These are phyloP conservation scores for Megaceryle torquata DNA, from an alignment of 2,113 vertebrate genomes.

Conservation along the genomic window DNA sequence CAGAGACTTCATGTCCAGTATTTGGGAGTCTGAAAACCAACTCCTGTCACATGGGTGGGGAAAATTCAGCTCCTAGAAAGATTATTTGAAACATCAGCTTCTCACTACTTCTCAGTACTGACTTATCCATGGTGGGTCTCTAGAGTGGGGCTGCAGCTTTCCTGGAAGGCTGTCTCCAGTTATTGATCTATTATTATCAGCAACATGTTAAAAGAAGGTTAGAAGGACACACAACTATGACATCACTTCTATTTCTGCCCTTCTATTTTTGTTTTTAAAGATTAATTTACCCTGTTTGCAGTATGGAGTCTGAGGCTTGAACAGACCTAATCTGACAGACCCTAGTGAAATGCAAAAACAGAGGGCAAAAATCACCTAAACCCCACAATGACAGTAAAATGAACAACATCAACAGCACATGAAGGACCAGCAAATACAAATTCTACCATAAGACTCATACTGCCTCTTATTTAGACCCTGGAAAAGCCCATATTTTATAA, in stretches of 20 bases:
- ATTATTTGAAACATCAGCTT: neutral
- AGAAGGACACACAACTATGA: neutral
- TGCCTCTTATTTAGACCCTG: neutral
- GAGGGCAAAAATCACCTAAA: neutral
- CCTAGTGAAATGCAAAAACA: neutral
- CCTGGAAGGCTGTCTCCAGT: conserved; percentile 12
- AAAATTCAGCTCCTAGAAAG: neutral
- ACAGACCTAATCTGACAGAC: neutral
- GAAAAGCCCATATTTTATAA: neutral
- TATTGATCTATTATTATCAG: conserved; percentile 49
- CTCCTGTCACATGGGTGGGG: neutral
- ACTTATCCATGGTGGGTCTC: neutral
- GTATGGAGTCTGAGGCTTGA: neutral
- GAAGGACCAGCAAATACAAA: neutral
- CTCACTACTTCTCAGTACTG: neutral
- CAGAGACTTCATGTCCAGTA: neutral
- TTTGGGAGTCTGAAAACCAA: neutral
- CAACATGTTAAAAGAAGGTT: neutral
- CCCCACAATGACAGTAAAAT: neutral
- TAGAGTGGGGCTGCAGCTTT: neutral
- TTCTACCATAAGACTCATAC: neutral
- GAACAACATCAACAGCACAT: neutral
- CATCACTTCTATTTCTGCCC: neutral
- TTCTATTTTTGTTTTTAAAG: conserved; percentile 36
- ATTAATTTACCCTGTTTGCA: neutral